These are phyloP conservation scores for Odocoileus virginianus DNA, from an alignment of 2,113 vertebrate species.

Conservation along the genomic window DNA sequence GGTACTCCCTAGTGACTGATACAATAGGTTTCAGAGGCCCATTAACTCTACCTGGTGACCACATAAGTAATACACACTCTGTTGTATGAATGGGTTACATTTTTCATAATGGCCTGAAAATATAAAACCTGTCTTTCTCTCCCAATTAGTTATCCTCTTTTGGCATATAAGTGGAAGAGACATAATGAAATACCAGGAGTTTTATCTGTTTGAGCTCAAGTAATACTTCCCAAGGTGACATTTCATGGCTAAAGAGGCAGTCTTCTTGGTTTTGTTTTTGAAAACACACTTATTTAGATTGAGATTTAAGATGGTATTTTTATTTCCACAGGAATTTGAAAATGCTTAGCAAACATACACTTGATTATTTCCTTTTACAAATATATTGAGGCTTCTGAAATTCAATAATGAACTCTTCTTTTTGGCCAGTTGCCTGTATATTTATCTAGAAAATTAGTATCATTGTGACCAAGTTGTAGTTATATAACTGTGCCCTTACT, in stretches of 20 bases:
- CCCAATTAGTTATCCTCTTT: conserved; percentile 54
- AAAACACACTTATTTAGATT: conserved; percentile 22
- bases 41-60: conserved; percentile 47
- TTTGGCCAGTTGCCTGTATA: not conserved
- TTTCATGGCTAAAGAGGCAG: not conserved
- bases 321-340: not conserved
- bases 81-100: conserved; percentile 53
- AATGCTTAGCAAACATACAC: not conserved
- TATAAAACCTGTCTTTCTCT: conserved; percentile 61
- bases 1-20: conserved; percentile 19
- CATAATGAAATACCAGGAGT: conserved; percentile 38
- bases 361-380: not conserved
- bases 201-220: conserved; percentile 63
- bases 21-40: conserved; percentile 39
- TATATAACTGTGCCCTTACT: not conserved
- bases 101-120: conserved; percentile 54
- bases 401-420: not conserved
- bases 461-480: not conserved
- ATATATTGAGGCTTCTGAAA: not conserved
- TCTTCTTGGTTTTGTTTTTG: conserved; percentile 27
- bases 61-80: conserved; percentile 36
- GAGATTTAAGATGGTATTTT: not conserved
- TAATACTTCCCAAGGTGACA: conserved; percentile 61
- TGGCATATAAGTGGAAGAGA: conserved; percentile 49
- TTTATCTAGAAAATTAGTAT: not conserved